These are phyloP conservation scores for Choreutis nemorana DNA, from an alignment of 2,888 invertebrate species.

Conservation along the genomic window DNA sequence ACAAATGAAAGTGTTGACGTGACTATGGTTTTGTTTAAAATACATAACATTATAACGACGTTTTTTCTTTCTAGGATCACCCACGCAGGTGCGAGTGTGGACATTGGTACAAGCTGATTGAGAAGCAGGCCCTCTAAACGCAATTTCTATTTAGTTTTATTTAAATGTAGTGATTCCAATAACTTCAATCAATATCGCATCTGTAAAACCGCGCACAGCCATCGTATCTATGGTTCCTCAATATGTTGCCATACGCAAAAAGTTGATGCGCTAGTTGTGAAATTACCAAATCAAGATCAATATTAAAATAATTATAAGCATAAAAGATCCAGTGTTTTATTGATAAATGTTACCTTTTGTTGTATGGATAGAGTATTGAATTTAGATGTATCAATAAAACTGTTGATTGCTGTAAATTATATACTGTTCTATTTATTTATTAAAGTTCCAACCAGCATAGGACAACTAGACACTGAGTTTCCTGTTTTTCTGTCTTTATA, in stretches of 20 bases:
- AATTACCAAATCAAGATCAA: conserved; percentile 24
- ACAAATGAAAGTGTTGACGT: too few species aligned
- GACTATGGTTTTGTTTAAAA: too few species aligned
- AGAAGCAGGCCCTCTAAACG: conserved; percentile 75
- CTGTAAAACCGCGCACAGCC: conserved; percentile 23
- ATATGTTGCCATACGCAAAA: conserved; percentile 27
- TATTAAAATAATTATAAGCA: conserved; percentile 54
- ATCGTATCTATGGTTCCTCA: conserved; percentile 22
- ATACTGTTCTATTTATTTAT: background rate
- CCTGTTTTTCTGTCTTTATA: conserved; percentile 2
- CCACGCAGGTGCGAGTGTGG: conserved; percentile 96
- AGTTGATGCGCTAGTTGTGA: conserved; percentile 29
- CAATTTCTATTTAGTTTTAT: conserved; percentile 37
- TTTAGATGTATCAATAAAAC: background rate
- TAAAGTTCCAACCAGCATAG: background rate
- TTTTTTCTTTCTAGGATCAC: conserved; percentile 72
- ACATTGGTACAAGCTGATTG: conserved; percentile 93
- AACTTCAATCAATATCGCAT: conserved; percentile 32
- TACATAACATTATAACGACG: too few species aligned
- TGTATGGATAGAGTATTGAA: conserved; percentile 10
- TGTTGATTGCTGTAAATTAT: conserved; percentile 7
- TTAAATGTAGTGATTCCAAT: conserved; percentile 39
- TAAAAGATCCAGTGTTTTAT: conserved; percentile 38
- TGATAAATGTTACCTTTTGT: conserved; percentile 12
- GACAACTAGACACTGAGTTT: background rate